Base-by-base conservation (phyloP, 2,113 vertebrate species). In the Ia io region DNA sequence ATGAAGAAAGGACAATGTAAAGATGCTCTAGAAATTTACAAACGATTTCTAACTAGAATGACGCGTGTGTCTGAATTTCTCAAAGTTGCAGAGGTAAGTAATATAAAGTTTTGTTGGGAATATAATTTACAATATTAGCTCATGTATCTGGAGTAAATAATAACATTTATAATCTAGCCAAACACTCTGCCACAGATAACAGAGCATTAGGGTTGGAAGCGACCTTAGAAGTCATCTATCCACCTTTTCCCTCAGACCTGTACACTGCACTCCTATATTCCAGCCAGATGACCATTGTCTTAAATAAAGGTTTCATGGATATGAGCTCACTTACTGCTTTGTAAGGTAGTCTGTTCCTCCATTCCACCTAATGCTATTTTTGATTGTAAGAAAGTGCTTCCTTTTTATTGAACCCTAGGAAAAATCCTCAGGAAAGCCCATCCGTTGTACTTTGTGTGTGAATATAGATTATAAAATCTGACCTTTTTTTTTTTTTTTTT, bases 1-100 rank as follows among this genome's bases (percentile, higher is more conserved):
- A 99, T 99, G 99, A 99, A 99, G 98, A 99, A 99, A 97, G 99
- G 99, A 88, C 99, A 99, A 86, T 99, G 99, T 98, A 99, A 99
- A 99, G 99, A 99, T 51, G 99, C 99, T 40, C 98, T 99, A 97
- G 99, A 99, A 99, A 99, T 99, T 98, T 99, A 99, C 98, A 99
- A 99, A 97, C 99, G 99, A 90, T 99, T 99, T 98, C 98, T 99
- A 87, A 99, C 99, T 88, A 98, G 99, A 97, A 99, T 99, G 99
- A 99, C 99, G 25, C 98, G 99, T 84, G 99, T 99, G 79, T 99
- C 99, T 42, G 99, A 99, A 97, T 99, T 99, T 98, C 99, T 99
- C 97, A 99, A 99, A 98, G 99, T 99, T 47, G 99, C 99, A 0
- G 99, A 99, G 99, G 99, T 99, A 98, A 98, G 98, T 98, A 56